These are phyloP conservation scores for Neodiprion lecontei DNA, from an alignment of 1,140 invertebrate species.

Conservation along the genomic window DNA sequence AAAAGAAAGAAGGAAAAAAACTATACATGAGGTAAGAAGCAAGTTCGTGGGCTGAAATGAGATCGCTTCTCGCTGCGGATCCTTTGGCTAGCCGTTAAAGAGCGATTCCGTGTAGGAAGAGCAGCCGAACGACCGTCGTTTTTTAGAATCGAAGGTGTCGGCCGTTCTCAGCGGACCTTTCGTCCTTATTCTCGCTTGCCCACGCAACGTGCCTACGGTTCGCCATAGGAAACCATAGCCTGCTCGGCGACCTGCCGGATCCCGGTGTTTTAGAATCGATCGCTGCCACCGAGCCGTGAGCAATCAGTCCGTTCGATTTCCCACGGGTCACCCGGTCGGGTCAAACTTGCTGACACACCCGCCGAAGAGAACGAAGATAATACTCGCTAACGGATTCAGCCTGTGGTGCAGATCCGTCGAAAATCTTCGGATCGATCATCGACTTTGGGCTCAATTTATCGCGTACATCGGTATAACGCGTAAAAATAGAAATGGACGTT, in stretches of 20 bases:
- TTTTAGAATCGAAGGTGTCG: not conserved
- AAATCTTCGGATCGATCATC: too few relatives aligned
- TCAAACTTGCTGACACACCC: not conserved
- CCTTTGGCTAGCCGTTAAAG: not conserved
- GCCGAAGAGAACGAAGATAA: not conserved
- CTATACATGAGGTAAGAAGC: too few relatives aligned
- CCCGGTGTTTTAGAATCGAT: too few relatives aligned
- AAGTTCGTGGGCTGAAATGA: not conserved
- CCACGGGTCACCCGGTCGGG: constrained; percentile 1
- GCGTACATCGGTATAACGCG: too few relatives aligned
- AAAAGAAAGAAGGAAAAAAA: too few relatives aligned
- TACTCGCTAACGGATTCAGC: not conserved
- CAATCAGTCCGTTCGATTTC: not conserved
- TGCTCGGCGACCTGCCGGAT: too few relatives aligned
- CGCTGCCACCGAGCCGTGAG: not conserved
- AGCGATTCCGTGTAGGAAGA: constrained; percentile 1
- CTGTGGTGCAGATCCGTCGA: too few relatives aligned
- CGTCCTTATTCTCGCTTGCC: not conserved
- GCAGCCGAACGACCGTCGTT: not conserved
- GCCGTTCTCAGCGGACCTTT: not conserved
- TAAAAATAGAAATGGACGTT: too few relatives aligned
- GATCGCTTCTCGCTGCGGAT: not conserved
- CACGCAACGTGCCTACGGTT: not conserved
- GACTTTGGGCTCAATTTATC: too few relatives aligned
- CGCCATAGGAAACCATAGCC: too few relatives aligned